These are phyloP conservation scores for Campylorhamphus procurvoides DNA, from an alignment of 2,113 vertebrate genomes.

Conservation along the genomic window DNA sequence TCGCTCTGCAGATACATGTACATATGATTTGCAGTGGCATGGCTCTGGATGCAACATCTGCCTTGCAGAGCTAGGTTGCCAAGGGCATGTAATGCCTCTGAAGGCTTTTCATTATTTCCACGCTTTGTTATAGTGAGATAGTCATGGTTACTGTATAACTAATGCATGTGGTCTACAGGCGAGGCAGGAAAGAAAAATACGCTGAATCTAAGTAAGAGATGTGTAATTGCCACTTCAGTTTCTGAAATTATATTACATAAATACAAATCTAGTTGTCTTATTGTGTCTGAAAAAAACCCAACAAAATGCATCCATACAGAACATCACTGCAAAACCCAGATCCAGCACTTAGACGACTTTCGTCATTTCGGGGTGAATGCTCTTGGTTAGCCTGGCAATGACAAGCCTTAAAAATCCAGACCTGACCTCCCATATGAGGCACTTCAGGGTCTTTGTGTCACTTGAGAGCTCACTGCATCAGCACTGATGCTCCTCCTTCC, in stretches of 20 bases:
- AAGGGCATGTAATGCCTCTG: constrained; percentile 19
- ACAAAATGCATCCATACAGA: background rate
- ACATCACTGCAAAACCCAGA: background rate
- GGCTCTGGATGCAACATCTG: constrained; percentile 1
- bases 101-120: constrained; percentile 34
- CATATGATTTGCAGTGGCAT: background rate
- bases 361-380: background rate
- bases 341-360: background rate
- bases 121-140: constrained; percentile 26
- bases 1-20: background rate
- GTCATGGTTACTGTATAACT: constrained; percentile 15
- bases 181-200: background rate
- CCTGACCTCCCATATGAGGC: background rate
- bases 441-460: background rate
- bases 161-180: background rate
- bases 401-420: background rate
- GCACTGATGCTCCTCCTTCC: constrained; percentile 25
- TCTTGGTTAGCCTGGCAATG: background rate
- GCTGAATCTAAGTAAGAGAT: background rate
- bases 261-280: background rate
- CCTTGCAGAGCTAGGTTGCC: constrained; percentile 31
- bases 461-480: constrained; percentile 37
- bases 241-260: constrained; percentile 7
- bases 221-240: background rate
- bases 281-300: background rate